These are phyloP conservation scores for Atractosteus spatula DNA, from an alignment of 2,113 vertebrate genomes.

Conservation along the genomic window DNA sequence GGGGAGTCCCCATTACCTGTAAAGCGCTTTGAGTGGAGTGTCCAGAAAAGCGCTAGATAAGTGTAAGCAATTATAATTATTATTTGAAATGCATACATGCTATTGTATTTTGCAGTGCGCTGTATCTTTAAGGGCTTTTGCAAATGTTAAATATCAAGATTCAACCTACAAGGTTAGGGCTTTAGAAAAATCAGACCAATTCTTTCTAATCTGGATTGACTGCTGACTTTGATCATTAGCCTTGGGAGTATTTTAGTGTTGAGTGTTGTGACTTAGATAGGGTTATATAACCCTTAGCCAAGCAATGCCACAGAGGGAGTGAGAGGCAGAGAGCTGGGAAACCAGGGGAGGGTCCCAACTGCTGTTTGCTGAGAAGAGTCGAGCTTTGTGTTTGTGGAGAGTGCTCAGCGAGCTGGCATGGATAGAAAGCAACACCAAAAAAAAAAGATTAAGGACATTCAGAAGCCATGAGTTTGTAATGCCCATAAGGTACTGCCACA, in stretches of 20 bases:
- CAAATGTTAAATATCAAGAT: slow-evolving; percentile 62
- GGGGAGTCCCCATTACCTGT: too few relatives aligned
- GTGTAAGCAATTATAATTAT: too few relatives aligned
- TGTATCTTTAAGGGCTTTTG: slow-evolving; percentile 61
- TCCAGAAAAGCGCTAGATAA: too few relatives aligned
- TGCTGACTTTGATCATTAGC: slow-evolving; percentile 74
- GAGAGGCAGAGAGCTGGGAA: neutral
- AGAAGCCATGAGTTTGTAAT: slow-evolving; percentile 37
- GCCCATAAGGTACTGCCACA: neutral
- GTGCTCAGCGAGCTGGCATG: too few relatives aligned
- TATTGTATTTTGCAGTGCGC: slow-evolving; percentile 33
- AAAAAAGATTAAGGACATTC: slow-evolving; percentile 30
- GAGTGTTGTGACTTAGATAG: slow-evolving; percentile 66
- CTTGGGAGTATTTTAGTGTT: slow-evolving; percentile 69
- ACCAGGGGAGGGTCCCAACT: neutral
- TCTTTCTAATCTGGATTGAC: slow-evolving; percentile 75
- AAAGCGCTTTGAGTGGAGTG: too few relatives aligned
- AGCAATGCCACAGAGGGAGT: neutral
- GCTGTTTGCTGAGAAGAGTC: neutral
- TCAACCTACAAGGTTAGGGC: slow-evolving; percentile 57
- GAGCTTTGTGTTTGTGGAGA: neutral
- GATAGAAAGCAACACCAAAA: too few relatives aligned
- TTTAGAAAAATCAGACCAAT: slow-evolving; percentile 70
- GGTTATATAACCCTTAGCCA: slow-evolving; percentile 52
- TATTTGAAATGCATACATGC: too few relatives aligned